Base-by-base conservation (phyloP, 2,113 vertebrate species). In the Solenodon paradoxus region DNA sequence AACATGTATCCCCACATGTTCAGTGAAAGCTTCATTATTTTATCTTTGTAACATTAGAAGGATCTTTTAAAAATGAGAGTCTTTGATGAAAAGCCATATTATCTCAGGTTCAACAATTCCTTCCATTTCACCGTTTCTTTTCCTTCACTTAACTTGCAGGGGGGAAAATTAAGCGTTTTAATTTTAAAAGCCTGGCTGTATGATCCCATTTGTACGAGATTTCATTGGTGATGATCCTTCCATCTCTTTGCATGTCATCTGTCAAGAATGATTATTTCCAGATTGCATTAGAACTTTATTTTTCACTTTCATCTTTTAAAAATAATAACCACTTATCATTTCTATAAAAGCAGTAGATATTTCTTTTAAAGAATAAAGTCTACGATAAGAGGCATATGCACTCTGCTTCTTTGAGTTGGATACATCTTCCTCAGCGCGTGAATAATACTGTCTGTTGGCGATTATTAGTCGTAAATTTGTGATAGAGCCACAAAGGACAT, bases 231-330 rank as follows among this genome's bases (percentile, higher is more conserved):
- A 13, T 59, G 40, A 83, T 96, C 80, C 55, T 80, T 40, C 19
- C 19, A 30, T 81, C 42, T 84, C 80, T 90, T 72, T 93, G 77
- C 45, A 49, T 68, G 28, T 90, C 92, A 92, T 0, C 84, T 90
- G 80, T 92, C 75, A 95, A 64, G 55, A 81, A 45, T 30, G 24
- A 85, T 81, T 77, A 84, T 95, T 92, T 95, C 88, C 92, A 88
- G 92, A 78, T 59, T 87, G 53, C 63, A 20, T 30, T 92, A 45
- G 11, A 28, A 16, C 91, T 83, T 96, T 81, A 15, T 49, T 84
- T 80, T 85, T 88, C 64, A 55, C 55, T 86, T 95, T 97, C 35
- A 90, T 95, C 92, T 86, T 94, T 82, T 93, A 90, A 74, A 93
- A 93, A 78, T 96, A 92, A 94, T 92, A 92, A 90, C 77, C 61